phyloP scores from a whole-genome alignment of 2,113 vertebrate genomes.

The Benthochromis sp. region DNA sequence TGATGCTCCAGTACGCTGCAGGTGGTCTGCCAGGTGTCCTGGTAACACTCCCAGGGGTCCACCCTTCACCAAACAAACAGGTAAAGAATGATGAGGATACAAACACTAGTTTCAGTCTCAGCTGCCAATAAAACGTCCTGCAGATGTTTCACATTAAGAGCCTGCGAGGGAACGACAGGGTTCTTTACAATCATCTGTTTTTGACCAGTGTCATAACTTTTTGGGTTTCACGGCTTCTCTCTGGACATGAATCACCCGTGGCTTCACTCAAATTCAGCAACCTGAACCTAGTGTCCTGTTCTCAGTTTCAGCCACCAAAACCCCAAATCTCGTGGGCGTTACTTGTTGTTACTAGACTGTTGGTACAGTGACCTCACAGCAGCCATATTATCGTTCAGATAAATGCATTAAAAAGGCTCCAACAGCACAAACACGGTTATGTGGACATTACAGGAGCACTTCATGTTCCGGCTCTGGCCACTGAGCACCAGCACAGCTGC shows the following conservation, averaged over 20 bases:
- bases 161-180: accelerated
- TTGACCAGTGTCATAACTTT: accelerated
- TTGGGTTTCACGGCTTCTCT: not conserved
- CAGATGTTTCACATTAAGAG: not conserved
- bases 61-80: slow-evolving; percentile 68
- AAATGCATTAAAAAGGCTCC: not conserved
- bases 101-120: not conserved
- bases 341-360: not conserved
- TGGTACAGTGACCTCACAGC: not conserved
- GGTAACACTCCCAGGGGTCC: slow-evolving; percentile 98
- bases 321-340: accelerated
- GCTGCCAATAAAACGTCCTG: not conserved
- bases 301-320: not conserved
- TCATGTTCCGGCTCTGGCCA: accelerated
- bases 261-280: not conserved
- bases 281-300: accelerated
- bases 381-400: not conserved
- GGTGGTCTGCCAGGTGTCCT: slow-evolving; percentile 98
- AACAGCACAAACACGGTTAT: not conserved
- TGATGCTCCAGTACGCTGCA: slow-evolving; percentile 97
- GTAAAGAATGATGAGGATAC: not conserved
- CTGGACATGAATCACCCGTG: not conserved
- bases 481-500: not conserved
- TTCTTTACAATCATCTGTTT: not conserved
- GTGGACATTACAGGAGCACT: not conserved